Base-by-base conservation (phyloP, 2,888 invertebrate genomes). In the Drosophila helvetica region DNA sequence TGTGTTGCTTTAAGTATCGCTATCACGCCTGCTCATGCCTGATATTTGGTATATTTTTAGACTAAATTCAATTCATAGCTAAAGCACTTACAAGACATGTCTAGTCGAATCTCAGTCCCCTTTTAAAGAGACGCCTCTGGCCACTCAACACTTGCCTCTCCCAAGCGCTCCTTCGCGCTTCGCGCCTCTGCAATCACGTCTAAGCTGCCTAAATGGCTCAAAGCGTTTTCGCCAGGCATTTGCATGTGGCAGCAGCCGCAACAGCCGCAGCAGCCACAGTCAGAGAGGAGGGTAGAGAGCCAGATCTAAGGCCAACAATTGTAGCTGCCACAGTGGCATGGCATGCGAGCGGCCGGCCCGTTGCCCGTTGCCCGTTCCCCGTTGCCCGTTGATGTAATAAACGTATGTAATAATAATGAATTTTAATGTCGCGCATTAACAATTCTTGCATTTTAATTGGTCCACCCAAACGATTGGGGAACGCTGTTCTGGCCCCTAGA, bases 401-500 rank as follows among this genome's bases (percentile, higher is more conserved):
- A 78, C 88, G 86, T 79, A 73, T 82, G 87, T 88, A 85, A 85
- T 85, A 85, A 89, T 87, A 89, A 85, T 85, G 85, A 87, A 89
- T 86, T 86, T 86, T 86, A 86, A 86, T 86, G 85, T 75, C 74
- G 86, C 86, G 80, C 89, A 88, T 89, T 85, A 89, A 86, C 89
- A 85, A 85, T 85, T 85, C 89, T 82, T 88, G 85, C 89, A 89
- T 89, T 88, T 89, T 86, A 86, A 86, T 89, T 88, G 89, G 86
- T 65, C 80, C 66, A 71, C 77, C 60, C 62, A 68, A 68, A 56
- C 79, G 52, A 30, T 64, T 19, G 25, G 38, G 38, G 38, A 38
- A 50, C 48, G 27, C 42, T 25, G 15, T 50, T 53, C 27, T 27
- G 27, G 27, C 27, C 27, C 27, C 27, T 25, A 1, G 7, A 25